phyloP scores from a whole-genome alignment of 2,888 invertebrate genomes.

The Netelia fuscicornis region DNA sequence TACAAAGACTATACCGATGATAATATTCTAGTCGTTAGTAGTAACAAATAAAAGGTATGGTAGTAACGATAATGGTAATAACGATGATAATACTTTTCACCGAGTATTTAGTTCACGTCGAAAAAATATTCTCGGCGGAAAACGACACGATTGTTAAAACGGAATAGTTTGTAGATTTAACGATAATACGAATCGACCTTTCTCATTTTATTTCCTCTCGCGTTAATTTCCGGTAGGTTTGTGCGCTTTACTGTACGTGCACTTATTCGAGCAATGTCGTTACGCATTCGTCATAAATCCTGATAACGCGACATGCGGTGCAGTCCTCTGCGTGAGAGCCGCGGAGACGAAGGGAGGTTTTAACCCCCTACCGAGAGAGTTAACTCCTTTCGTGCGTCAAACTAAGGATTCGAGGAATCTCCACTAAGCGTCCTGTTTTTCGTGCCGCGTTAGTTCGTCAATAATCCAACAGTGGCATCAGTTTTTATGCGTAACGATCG shows the following conservation, averaged over 20 bases:
- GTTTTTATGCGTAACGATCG: no score
- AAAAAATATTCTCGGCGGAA: no score
- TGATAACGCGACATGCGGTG: conserved; percentile 44
- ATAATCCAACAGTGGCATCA: conserved; percentile 33
- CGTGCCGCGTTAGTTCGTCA: conserved; percentile 1
- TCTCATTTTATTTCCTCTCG: background rate
- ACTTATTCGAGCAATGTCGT: conserved; percentile 50
- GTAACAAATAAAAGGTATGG: no score
- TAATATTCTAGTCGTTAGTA: no score
- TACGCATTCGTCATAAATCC: conserved; percentile 51
- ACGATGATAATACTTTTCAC: no score
- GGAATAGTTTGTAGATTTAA: no score
- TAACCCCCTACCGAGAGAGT: no score
- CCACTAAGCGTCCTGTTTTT: conserved; percentile 10
- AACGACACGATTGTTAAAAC: no score
- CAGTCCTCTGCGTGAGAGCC: conserved; percentile 10
- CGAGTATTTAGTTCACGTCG: no score
- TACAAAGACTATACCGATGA: no score
- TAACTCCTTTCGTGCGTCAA: conserved; percentile 40
- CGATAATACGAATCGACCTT: background rate
- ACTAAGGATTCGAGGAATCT: conserved; percentile 46
- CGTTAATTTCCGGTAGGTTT: conserved; percentile 31
- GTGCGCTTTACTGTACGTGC: conserved; percentile 21
- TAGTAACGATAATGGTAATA: no score
- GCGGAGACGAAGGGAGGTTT: conserved; percentile 1